phyloP scores from a whole-genome alignment of 2,888 invertebrate genomes.

The Euzetes globulus region DNA sequence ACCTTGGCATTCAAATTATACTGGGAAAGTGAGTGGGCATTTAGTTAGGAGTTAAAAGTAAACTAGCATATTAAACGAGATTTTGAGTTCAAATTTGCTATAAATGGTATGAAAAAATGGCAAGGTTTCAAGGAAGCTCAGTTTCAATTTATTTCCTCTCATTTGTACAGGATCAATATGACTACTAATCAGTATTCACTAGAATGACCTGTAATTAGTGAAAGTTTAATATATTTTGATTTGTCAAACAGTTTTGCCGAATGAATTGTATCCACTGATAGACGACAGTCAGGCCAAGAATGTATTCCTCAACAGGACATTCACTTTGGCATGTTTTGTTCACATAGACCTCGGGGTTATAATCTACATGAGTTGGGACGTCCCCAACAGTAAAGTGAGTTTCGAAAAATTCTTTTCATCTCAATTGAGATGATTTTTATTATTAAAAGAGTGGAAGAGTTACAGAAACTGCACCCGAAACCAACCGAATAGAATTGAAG shows the following conservation, averaged over 20 bases:
- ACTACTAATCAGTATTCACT: too few relatives aligned
- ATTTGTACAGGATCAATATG: too few relatives aligned
- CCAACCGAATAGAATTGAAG: slow-evolving; percentile 5
- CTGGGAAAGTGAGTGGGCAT: too few relatives aligned
- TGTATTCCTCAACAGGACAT: slow-evolving; percentile 41
- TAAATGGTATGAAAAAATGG: neutral
- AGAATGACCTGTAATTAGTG: too few relatives aligned
- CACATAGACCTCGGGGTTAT: slow-evolving; percentile 41
- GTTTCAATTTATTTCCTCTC: neutral
- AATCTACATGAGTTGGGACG: slow-evolving; percentile 41
- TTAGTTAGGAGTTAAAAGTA: too few relatives aligned
- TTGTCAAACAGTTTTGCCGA: slow-evolving; percentile 26
- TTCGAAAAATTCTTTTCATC: neutral
- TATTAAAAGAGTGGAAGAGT: slow-evolving; percentile 33
- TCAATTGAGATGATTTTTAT: neutral
- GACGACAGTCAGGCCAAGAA: slow-evolving; percentile 41
- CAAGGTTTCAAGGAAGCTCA: neutral
- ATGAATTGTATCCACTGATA: slow-evolving; percentile 39
- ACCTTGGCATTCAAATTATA: too few relatives aligned
- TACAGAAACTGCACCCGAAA: slow-evolving; percentile 35
- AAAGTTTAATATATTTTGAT: too few relatives aligned
- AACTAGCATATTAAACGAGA: too few relatives aligned
- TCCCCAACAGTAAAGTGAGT: slow-evolving; percentile 40
- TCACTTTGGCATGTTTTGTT: slow-evolving; percentile 42
- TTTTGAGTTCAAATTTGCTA: too few relatives aligned